phyloP scores from a whole-genome alignment of 2,888 invertebrate species.

The Pharmacophagus antenor region DNA sequence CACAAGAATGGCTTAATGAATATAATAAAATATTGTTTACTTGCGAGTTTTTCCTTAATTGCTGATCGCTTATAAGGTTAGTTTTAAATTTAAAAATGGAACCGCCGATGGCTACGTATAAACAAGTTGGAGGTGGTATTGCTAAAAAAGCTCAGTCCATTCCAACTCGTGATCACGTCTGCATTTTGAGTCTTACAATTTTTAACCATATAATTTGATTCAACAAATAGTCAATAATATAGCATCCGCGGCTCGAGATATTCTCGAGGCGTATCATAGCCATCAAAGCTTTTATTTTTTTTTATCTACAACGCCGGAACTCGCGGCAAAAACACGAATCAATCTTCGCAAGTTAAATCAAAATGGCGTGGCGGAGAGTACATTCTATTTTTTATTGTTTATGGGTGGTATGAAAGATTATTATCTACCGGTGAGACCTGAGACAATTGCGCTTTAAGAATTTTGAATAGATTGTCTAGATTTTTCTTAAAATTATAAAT shows the following conservation, averaged over 20 bases:
- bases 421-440: neutral
- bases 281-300: slow-evolving; percentile 36
- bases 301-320: slow-evolving; percentile 28
- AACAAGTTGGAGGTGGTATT: slow-evolving; percentile 6
- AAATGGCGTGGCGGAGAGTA: slow-evolving; percentile 27
- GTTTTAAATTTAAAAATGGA: slow-evolving; percentile 14
- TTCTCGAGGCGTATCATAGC: slow-evolving; percentile 21
- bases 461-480: neutral
- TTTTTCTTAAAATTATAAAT: neutral
- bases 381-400: slow-evolving; percentile 26
- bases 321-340: slow-evolving; percentile 29
- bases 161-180: slow-evolving; percentile 19
- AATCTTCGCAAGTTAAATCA: slow-evolving; percentile 22
- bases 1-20: no score
- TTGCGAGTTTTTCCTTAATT: neutral
- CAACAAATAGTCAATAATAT: slow-evolving; percentile 22
- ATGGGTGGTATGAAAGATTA: slow-evolving; percentile 4
- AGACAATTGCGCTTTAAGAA: slow-evolving; percentile 12
- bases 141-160: neutral
- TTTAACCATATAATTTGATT: slow-evolving; percentile 25
- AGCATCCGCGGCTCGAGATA: slow-evolving; percentile 6
- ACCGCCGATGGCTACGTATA: slow-evolving; percentile 2
- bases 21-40: no score
- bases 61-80: neutral
- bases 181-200: slow-evolving; percentile 11